phyloP scores from a whole-genome alignment of 2,797 vertebrate species.

The Etheostoma nigrum region DNA sequence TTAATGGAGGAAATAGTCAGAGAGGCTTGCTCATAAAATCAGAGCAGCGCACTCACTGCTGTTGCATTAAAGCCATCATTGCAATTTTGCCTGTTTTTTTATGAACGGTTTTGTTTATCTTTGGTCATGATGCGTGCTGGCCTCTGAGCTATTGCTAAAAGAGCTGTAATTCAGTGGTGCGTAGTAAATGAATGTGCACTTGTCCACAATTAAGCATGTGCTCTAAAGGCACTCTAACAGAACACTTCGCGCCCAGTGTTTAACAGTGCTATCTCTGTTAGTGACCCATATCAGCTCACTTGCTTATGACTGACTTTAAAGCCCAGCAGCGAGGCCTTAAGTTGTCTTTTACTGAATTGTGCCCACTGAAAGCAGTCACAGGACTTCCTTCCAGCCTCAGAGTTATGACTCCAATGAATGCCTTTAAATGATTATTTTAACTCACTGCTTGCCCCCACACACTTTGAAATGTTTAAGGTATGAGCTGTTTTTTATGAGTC shows the following conservation, averaged over 20 bases:
- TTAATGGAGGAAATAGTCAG: neutral
- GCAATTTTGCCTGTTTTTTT: neutral
- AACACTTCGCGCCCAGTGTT: slow-evolving; percentile 59
- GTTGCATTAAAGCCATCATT: neutral
- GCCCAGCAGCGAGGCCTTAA: slow-evolving; percentile 45
- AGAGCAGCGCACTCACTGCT: neutral
- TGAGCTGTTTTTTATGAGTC: too few relatives aligned
- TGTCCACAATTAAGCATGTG: slow-evolving; percentile 68
- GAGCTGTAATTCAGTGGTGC: slow-evolving; percentile 50
- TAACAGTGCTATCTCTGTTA: slow-evolving; percentile 58
- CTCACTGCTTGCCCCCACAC: too few relatives aligned
- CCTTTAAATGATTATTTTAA: slow-evolving; percentile 63
- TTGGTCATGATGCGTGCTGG: slow-evolving; percentile 17
- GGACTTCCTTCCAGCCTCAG: slow-evolving; percentile 15
- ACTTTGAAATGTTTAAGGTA: too few relatives aligned
- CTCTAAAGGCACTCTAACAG: slow-evolving; percentile 59
- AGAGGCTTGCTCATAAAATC: neutral
- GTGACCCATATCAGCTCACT: slow-evolving; percentile 62
- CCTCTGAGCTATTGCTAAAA: slow-evolving; percentile 55
- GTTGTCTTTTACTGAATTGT: slow-evolving; percentile 40
- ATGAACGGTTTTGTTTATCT: slow-evolving; percentile 45
- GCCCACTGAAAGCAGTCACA: slow-evolving; percentile 32
- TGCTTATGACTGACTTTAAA: slow-evolving; percentile 50
- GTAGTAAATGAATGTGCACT: slow-evolving; percentile 69
- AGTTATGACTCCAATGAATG: slow-evolving; percentile 45